Base-by-base conservation (phyloP, 1,140 invertebrate species). In the Odontomachus brunneus region DNA sequence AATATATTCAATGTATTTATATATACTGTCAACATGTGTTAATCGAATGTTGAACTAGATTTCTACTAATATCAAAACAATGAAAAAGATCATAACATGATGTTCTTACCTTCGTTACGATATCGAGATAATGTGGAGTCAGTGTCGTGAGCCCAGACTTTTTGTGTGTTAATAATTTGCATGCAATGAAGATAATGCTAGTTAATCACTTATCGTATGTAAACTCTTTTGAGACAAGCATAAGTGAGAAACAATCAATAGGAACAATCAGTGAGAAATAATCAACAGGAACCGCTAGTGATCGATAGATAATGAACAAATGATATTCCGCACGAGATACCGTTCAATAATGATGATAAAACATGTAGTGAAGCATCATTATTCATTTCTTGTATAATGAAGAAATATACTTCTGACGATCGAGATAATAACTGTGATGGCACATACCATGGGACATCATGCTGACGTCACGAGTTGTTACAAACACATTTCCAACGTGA, bases 391-490 rank as follows among this genome's bases (percentile, higher is more conserved):
- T 49, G 57, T 38, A 75, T 38, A 75, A 75, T 33, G 26, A 44
- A 67, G n/a, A 55, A 69, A 80, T 81, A 80, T 80, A 65, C n/a
- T 44, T 49, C 0, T 48, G 7, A 9, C 48, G 1, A 78, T 53
- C 12, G 53, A 44, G 38, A 33, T 55, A 44, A 22, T 53, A 82
- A 24, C 15, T 66, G n/a, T n/a, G 19, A 71, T 75, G 33, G 59
- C 90, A 92, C 91, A 82, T 91, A 92, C 91, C 89, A 91, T 86
- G 12, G 24, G 48, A 71, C 14, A 84, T 59, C 82, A 91, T 88
- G 88, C 85, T 84, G 89, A 90, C 85, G 69, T 89, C 84, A 87
- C 80, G 88, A 89, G 83, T 84, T 84, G 75, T 84, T 78, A 88
- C 24, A 88, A 87, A 48, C 66, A 75, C 44, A 53, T 80, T 75